Percentiles rank a stretch among this genome's conserved stretches.
These are phyloP conservation scores for Bhutanitis thaidina DNA, from an alignment of 2,888 invertebrate genomes.

Conservation along the genomic window DNA sequence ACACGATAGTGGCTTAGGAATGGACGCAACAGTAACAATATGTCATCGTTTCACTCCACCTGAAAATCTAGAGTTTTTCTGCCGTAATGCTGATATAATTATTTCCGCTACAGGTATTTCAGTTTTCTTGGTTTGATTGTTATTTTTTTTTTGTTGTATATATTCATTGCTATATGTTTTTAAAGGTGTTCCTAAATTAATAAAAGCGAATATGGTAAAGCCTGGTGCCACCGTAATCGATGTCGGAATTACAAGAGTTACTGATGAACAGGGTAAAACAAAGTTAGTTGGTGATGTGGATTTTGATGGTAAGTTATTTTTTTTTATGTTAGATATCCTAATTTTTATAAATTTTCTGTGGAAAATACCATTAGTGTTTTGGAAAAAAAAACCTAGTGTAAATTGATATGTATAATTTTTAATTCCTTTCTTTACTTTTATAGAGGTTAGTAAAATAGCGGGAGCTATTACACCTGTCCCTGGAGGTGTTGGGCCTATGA, in stretches of 20 bases:
- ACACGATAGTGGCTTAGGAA: slow-evolving; percentile 83
- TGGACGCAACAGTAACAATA: slow-evolving; percentile 94
- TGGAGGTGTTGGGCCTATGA: slow-evolving; percentile 96
- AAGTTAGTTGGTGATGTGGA: slow-evolving; percentile 94
- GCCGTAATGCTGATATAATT: slow-evolving; percentile 87
- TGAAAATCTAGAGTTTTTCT: slow-evolving; percentile 84
- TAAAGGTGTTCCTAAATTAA: slow-evolving; percentile 85
- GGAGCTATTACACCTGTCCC: slow-evolving; percentile 94
- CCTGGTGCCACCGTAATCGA: slow-evolving; percentile 93
- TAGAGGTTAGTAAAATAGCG: slow-evolving; percentile 88
- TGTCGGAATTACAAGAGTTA: slow-evolving; percentile 90
- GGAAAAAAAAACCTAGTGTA: too few species aligned
- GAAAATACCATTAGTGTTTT: too few species aligned
- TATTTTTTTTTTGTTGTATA: background rate
- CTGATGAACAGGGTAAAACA: slow-evolving; percentile 82
- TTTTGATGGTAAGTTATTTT: slow-evolving; percentile 82
- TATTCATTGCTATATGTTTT: slow-evolving; percentile 18
- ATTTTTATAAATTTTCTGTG: too few species aligned
- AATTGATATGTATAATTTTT: background rate
- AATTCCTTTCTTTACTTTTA: too few species aligned
- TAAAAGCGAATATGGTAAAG: slow-evolving; percentile 92
- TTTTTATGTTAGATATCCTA: background rate
- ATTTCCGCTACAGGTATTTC: slow-evolving; percentile 84
- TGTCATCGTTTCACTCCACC: slow-evolving; percentile 93
- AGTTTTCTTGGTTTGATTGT: slow-evolving; percentile 11